phyloP scores from a whole-genome alignment of 1,140 invertebrate species.

The Oryctes rhinoceros region DNA sequence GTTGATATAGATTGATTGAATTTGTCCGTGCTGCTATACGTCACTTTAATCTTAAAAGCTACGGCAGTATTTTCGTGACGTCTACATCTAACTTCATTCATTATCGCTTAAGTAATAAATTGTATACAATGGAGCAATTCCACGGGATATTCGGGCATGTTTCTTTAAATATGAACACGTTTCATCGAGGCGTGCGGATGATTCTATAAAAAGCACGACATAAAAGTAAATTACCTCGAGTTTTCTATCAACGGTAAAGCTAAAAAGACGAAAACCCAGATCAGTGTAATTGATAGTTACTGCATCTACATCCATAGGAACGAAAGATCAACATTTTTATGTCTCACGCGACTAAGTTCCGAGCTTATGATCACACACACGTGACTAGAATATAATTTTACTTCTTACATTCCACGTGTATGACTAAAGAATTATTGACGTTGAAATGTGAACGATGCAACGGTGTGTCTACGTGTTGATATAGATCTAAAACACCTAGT shows the following conservation, averaged over 20 bases:
- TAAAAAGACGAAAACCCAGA: not conserved
- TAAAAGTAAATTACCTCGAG: not conserved
- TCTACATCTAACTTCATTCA: not conserved
- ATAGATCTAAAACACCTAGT: constrained; percentile 30
- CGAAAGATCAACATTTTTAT: constrained; percentile 23
- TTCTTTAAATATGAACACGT: not conserved
- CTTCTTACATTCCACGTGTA: constrained; percentile 27
- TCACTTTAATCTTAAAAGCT: not conserved
- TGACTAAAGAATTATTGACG: constrained; percentile 36
- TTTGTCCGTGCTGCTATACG: too few relatives aligned
- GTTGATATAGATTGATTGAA: too few relatives aligned
- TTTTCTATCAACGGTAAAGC: constrained; percentile 5
- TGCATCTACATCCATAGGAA: not conserved
- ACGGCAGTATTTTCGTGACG: too few relatives aligned
- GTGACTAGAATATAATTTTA: constrained; percentile 34
- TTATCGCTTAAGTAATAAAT: not conserved
- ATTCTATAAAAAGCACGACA: constrained; percentile 2
- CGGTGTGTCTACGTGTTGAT: constrained; percentile 4
- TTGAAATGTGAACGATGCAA: constrained; percentile 33
- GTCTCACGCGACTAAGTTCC: constrained; percentile 30
- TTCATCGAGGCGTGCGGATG: not conserved
- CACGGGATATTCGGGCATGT: not conserved
- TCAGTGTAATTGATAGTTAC: constrained; percentile 30
- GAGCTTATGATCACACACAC: constrained; percentile 26
- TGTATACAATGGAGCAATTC: not conserved